Base-by-base conservation (phyloP, 2,888 invertebrate genomes). In the Trichogramma dendrolimi region DNA sequence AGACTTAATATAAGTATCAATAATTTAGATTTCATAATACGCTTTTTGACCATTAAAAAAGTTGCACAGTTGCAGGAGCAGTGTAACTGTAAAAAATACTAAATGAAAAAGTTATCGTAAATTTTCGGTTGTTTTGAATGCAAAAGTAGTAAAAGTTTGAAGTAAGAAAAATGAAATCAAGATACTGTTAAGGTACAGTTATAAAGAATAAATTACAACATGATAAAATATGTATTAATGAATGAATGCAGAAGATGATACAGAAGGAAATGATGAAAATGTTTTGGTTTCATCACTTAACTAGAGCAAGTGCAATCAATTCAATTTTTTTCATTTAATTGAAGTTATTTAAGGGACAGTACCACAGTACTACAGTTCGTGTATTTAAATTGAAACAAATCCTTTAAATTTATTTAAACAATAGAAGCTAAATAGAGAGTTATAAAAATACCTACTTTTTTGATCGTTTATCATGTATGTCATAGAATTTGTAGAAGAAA, bases 261-360 rank as follows among this genome's bases (percentile, higher is more conserved):
- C 27, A 55, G 40, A 44, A 38, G 44, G 10, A 43, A 5, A 56
- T 47, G 11, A 44, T 47, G 40, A 49, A 4, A 11, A 46, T 44
- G 2, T 38, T 38, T 51, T 4, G 6, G 54, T 49, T 67, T 59
- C 54, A 61, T 71, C 72, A 72, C 73, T 72, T 70, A 73, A 64
- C 70, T 69, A 73, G 63, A 67, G 65, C 65, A 65, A 65, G 65
- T 61, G 63, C 65, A 61, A 61, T 65, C 59, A 59, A 59, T 65
- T 27, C 27, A 27, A 27, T 27, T 27, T 27, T 27, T 27, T 27
- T 27, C 27, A 27, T 27, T 27, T 2, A 27, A 27, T 27, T 27
- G 27, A 27, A 27, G 27, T 27, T 27, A 27, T 65, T 61, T 60
- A 41, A 70, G 65, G 72, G 67, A 62, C 52, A 62, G 54, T 57